phyloP scores from a whole-genome alignment of 2,888 invertebrate genomes.

The Spilarctia lutea region DNA sequence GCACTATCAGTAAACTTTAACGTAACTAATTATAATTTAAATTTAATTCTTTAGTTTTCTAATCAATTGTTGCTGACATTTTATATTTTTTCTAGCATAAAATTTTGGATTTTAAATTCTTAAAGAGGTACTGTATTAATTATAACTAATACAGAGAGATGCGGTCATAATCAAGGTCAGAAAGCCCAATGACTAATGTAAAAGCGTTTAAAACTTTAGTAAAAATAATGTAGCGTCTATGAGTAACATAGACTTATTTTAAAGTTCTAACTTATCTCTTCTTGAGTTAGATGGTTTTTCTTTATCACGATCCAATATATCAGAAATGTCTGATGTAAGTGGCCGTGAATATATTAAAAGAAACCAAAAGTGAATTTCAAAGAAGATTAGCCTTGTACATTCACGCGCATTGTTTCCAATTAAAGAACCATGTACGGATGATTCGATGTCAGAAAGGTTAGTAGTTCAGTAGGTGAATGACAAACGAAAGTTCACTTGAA shows the following conservation, averaged over 20 bases:
- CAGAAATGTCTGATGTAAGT: constrained; percentile 48
- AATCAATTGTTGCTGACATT: too few relatives aligned
- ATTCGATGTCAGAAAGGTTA: constrained; percentile 34
- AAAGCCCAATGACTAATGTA: too few relatives aligned
- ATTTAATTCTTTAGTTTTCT: too few relatives aligned
- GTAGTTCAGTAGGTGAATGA: constrained; percentile 55
- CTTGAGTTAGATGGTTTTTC: not conserved
- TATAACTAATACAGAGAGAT: too few relatives aligned
- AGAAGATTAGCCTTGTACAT: constrained; percentile 50
- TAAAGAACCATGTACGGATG: constrained; percentile 38
- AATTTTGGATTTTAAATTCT: too few relatives aligned
- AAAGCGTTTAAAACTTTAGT: not conserved
- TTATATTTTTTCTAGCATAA: too few relatives aligned
- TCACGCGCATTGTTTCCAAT: constrained; percentile 40
- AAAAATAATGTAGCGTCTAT: not conserved
- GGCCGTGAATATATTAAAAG: constrained; percentile 38
- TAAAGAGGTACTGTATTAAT: too few relatives aligned
- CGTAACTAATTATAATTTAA: too few relatives aligned
- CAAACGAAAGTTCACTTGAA: constrained; percentile 50
- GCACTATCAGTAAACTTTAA: too few relatives aligned
- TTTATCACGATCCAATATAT: not conserved
- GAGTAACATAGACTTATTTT: not conserved
- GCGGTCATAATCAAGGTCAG: not conserved
- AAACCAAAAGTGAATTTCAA: constrained; percentile 47
- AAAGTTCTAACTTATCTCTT: not conserved